These are phyloP conservation scores for Drosophila sulfurigaster DNA, from an alignment of 1,140 invertebrate species.

Conservation along the genomic window DNA sequence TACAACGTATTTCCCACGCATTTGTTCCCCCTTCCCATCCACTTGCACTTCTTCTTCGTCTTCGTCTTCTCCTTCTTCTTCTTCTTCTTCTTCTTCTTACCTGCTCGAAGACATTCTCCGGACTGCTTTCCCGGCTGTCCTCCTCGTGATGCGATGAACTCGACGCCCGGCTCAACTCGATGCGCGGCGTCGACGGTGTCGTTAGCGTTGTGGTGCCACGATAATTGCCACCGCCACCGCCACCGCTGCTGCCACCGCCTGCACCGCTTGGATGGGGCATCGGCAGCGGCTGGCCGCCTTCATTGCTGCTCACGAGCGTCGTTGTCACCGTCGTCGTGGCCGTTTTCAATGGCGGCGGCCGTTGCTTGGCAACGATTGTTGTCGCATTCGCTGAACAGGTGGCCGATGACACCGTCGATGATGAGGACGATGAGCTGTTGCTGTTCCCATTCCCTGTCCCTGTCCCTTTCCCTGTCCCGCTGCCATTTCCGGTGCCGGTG, in stretches of 20 bases:
- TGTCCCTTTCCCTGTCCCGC: not conserved
- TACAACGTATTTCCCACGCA: too few relatives aligned
- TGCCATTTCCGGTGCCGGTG: slow-evolving; percentile 24
- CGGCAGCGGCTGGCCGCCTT: slow-evolving; percentile 67
- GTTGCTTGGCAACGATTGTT: slow-evolving; percentile 70
- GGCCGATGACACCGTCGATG: slow-evolving; percentile 62
- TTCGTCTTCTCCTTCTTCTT: too few relatives aligned
- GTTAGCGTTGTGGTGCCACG: slow-evolving; percentile 85
- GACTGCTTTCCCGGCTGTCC: slow-evolving; percentile 92
- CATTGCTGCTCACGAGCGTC: slow-evolving; percentile 70
- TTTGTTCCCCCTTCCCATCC: not conserved
- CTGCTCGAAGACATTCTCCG: slow-evolving; percentile 85
- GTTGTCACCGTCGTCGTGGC: slow-evolving; percentile 71
- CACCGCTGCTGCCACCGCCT: not conserved
- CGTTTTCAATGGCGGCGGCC: slow-evolving; percentile 76
- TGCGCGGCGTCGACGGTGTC: slow-evolving; percentile 91
- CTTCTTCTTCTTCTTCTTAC: slow-evolving; percentile 51
- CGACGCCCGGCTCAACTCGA: slow-evolving; percentile 94
- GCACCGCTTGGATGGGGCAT: slow-evolving; percentile 2
- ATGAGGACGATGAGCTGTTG: slow-evolving; percentile 55
- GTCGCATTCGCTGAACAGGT: slow-evolving; percentile 61
- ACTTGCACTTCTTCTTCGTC: not conserved
- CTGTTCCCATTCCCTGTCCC: slow-evolving; percentile 7
- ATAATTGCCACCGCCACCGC: slow-evolving; percentile 26
- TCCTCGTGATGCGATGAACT: slow-evolving; percentile 93